Conservation (phyloP, 1,140 invertebrate species). For the Anoplolepis gracilipes region DNA sequence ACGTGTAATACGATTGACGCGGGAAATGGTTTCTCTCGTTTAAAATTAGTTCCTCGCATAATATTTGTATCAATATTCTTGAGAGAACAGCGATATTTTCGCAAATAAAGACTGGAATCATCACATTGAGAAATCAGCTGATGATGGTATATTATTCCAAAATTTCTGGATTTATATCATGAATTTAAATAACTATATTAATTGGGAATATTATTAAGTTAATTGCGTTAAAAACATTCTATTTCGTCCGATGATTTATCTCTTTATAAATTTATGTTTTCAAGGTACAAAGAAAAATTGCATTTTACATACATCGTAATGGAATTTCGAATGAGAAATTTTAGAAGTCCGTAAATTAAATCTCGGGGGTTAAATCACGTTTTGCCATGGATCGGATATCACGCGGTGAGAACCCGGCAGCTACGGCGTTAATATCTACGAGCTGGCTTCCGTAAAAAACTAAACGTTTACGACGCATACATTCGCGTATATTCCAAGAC, state of each 20-base stretch:
- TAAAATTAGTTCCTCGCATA: constrained; percentile 23
- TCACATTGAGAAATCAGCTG: background rate
- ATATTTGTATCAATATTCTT: background rate
- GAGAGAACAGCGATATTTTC: background rate
- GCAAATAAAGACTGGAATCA: background rate
- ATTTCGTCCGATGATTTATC: constrained; percentile 6
- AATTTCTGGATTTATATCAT: background rate
- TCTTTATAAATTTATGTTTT: background rate
- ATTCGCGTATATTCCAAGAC: background rate
- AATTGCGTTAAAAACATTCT: background rate
- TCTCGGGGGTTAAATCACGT: constrained; percentile 1
- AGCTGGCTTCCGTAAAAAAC: constrained; percentile 3
- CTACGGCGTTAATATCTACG: constrained; percentile 24
- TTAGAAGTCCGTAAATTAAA: constrained; percentile 18
- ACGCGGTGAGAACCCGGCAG: background rate
- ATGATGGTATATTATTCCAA: background rate
- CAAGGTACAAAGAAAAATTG: background rate
- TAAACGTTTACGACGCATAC: constrained; percentile 37
- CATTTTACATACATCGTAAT: background rate
- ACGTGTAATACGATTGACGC: constrained; percentile 38
- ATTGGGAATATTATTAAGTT: background rate
- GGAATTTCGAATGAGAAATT: background rate
- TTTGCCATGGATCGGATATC: constrained; percentile 4
- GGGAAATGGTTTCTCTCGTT: constrained; percentile 16
- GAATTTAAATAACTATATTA: background rate